phyloP scores from a whole-genome alignment of 1,140 invertebrate species.

The Hestina assimilis region DNA sequence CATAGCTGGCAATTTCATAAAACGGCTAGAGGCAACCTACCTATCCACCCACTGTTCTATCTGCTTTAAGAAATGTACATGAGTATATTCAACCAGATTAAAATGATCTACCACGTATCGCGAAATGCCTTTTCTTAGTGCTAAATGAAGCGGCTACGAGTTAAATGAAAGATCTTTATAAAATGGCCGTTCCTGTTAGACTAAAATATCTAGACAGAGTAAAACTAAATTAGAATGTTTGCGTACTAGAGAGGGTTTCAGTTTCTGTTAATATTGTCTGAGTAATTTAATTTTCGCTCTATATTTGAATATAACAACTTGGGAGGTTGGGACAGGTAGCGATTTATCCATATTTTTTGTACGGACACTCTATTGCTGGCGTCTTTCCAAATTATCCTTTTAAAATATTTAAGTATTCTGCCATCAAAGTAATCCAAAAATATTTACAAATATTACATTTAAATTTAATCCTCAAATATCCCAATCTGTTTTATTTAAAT shows the following conservation, averaged over 20 bases:
- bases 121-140: slow-evolving; percentile 27
- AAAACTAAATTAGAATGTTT: slow-evolving; percentile 68
- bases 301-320: slow-evolving; percentile 1
- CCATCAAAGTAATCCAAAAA: neutral
- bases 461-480: neutral
- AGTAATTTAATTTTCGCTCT: slow-evolving; percentile 15
- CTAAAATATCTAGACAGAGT: slow-evolving; percentile 69
- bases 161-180: slow-evolving; percentile 36
- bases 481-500: neutral
- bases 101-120: slow-evolving; percentile 39
- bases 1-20: slow-evolving; percentile 69
- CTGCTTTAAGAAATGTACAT: slow-evolving; percentile 28
- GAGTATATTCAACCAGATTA: slow-evolving; percentile 36
- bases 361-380: slow-evolving; percentile 16
- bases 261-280: slow-evolving; percentile 47
- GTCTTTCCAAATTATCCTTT: slow-evolving; percentile 20
- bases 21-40: slow-evolving; percentile 38
- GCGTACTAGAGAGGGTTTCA: slow-evolving; percentile 38
- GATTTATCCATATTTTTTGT: neutral
- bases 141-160: slow-evolving; percentile 15
- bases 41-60: slow-evolving; percentile 13
- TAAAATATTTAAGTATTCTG: slow-evolving; percentile 1
- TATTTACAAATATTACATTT: slow-evolving; percentile 2
- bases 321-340: neutral
- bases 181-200: slow-evolving; percentile 45